These are phyloP conservation scores for Bombycilla garrulus DNA, from an alignment of 2,113 vertebrate species.

Conservation along the genomic window DNA sequence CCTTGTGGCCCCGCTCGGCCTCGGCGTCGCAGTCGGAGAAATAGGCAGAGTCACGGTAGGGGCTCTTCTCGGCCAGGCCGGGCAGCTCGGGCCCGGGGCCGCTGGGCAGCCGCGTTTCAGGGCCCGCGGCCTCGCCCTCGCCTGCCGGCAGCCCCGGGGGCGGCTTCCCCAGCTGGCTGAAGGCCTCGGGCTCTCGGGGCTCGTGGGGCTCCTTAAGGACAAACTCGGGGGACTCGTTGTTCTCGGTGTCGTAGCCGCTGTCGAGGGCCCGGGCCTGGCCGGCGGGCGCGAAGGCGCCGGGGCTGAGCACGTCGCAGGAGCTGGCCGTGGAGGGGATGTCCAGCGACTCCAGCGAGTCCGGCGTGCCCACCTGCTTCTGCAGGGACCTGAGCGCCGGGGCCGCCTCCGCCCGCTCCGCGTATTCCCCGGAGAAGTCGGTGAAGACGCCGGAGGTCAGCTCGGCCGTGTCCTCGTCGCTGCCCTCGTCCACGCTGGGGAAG, in stretches of 20 bases:
- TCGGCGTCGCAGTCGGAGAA: constrained; percentile 92
- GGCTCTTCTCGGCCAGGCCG: constrained; percentile 79
- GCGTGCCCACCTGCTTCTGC: constrained; percentile 87
- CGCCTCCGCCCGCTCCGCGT: constrained; percentile 63
- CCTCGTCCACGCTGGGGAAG: constrained; percentile 74
- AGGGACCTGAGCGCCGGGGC: constrained; percentile 74
- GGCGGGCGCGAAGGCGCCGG: constrained; percentile 65
- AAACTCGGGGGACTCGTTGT: constrained; percentile 94
- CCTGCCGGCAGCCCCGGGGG: not conserved
- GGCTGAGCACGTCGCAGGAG: constrained; percentile 82
- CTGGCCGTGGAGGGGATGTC: constrained; percentile 82
- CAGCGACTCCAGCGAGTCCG: constrained; percentile 86
- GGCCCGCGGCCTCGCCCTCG: constrained; percentile 65
- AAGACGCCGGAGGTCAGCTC: constrained; percentile 85
- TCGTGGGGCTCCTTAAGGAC: constrained; percentile 88
- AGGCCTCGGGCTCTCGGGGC: constrained; percentile 66
- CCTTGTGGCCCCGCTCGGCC: constrained; percentile 72
- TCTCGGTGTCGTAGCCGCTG: constrained; percentile 97
- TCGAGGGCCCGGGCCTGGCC: constrained; percentile 87
- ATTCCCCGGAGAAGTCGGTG: constrained; percentile 78
- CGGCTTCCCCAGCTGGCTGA: constrained; percentile 51
- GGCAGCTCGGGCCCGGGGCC: constrained; percentile 67
- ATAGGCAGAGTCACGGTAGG: constrained; percentile 93
- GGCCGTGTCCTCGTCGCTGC: constrained; percentile 77
- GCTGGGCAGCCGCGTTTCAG: constrained; percentile 19